Evolutionary conservation across 2,888 invertebrate species (phyloP).

Genomic region (Cosmia trapezina): DNA sequence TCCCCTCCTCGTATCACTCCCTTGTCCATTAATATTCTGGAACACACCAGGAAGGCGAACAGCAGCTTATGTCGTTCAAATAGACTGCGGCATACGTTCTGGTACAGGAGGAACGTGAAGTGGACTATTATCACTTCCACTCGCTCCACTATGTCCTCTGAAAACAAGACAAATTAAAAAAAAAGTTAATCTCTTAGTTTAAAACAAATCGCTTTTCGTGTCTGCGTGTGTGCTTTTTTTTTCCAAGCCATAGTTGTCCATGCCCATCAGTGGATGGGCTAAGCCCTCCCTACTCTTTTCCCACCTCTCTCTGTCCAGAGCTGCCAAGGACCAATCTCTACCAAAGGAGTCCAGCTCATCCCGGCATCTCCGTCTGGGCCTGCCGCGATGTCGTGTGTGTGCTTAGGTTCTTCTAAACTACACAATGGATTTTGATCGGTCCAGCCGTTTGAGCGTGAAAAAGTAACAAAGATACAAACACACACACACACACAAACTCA

Average conservation of each 20-base stretch:
- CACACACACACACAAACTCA: too few species aligned
- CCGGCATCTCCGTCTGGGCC: too few species aligned
- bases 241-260: too few species aligned
- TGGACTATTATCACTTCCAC: constrained; percentile 94
- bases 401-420: not conserved
- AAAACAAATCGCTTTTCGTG: not conserved
- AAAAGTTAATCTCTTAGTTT: not conserved
- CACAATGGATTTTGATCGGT: too few species aligned
- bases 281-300: too few species aligned
- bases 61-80: constrained; percentile 97
- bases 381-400: too few species aligned
- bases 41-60: constrained; percentile 94
- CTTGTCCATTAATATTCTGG: constrained; percentile 92
- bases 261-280: too few species aligned
- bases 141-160: constrained; percentile 93
- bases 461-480: too few species aligned
- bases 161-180: constrained; percentile 3
- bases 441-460: too few species aligned
- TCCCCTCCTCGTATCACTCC: constrained; percentile 91
- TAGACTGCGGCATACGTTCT: constrained; percentile 96
- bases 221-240: not conserved
- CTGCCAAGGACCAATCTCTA: too few species aligned
- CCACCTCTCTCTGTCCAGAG: too few species aligned
- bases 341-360: too few species aligned
- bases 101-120: constrained; percentile 95